phyloP scores from a whole-genome alignment of 2,888 invertebrate species.

The Hemaris fuciformis region DNA sequence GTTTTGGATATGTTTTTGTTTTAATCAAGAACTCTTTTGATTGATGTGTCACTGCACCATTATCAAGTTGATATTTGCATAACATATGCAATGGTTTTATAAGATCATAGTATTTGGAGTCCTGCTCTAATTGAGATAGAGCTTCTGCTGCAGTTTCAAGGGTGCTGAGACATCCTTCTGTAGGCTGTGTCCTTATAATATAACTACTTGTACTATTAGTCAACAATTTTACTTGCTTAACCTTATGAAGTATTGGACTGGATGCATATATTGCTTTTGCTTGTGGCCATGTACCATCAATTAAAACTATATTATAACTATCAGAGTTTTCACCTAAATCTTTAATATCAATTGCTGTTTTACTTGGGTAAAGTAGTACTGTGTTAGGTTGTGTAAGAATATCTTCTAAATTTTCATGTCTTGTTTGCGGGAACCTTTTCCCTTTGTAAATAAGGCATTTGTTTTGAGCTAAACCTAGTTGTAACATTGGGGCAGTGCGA shows the following conservation, averaged over 20 bases:
- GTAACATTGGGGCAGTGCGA: constrained; percentile 94
- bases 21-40: constrained; percentile 94
- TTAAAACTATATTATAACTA: constrained; percentile 89
- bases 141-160: constrained; percentile 92
- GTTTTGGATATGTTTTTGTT: constrained; percentile 89
- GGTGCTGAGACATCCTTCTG: constrained; percentile 94
- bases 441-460: constrained; percentile 91
- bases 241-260: constrained; percentile 86
- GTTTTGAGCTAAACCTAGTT: constrained; percentile 86
- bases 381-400: constrained; percentile 86
- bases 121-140: constrained; percentile 87
- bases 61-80: constrained; percentile 92
- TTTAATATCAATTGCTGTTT: constrained; percentile 86
- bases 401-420: constrained; percentile 84
- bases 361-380: constrained; percentile 90
- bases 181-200: constrained; percentile 96
- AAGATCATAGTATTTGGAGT: constrained; percentile 84
- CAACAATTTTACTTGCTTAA: constrained; percentile 91
- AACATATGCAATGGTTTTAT: constrained; percentile 90
- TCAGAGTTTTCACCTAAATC: constrained; percentile 63
- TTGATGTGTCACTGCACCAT: constrained; percentile 96
- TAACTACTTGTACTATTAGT: constrained; percentile 89
- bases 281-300: constrained; percentile 98
- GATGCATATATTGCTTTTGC: constrained; percentile 95
- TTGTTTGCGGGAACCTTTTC: constrained; percentile 89